Base-by-base conservation (phyloP, 2,797 vertebrate species). In the Crenichthys baileyi region DNA sequence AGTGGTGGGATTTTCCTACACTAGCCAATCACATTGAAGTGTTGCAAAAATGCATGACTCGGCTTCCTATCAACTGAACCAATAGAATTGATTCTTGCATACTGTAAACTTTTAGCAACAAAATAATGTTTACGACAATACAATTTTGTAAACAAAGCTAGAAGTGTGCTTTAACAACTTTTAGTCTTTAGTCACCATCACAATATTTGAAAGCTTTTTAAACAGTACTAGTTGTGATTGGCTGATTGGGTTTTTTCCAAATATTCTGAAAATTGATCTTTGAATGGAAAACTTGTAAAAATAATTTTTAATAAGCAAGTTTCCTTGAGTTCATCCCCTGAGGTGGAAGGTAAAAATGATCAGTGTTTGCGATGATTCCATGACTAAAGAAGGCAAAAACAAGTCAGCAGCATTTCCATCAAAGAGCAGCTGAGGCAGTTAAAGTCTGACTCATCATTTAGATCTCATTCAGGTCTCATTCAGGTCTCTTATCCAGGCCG, bases 211-310 rank as follows among this genome's bases (percentile, higher is more conserved):
- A n/a, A 44, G 36, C 22, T 61, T 75, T 67, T 53, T 53, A 67
- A 65, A 22, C 9, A 8, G 9, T 26, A 3, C 39, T 44, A 36
- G 51, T 15, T 55, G 13, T 39, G 16, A 20, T 26, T 29, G 41
- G 74, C 82, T 44, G 24, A 55, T 24, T 29, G 6, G 26, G 77
- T 75, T n/a, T 63, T 70, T 89, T 88, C 60, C 73, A 60, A 68
- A 89, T 92, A 85, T 92, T 89, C 88, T 84, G 82, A 90, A 86
- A 85, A 80, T 89, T 86, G 87, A 88, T 85, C 80, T 81, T 91
- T 83, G 82, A 79, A 83, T 58, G 75, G 85, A 84, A 87, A 84
- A 89, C 90, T 92, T 92, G 82, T 90, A 90, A 94, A 94, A 94
- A 93, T 67, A 82, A 88, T 92, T 72, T 82, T 94, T 67, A 31